Conservation (phyloP, 2,113 vertebrate species). For the Platycercus adscitus region DNA sequence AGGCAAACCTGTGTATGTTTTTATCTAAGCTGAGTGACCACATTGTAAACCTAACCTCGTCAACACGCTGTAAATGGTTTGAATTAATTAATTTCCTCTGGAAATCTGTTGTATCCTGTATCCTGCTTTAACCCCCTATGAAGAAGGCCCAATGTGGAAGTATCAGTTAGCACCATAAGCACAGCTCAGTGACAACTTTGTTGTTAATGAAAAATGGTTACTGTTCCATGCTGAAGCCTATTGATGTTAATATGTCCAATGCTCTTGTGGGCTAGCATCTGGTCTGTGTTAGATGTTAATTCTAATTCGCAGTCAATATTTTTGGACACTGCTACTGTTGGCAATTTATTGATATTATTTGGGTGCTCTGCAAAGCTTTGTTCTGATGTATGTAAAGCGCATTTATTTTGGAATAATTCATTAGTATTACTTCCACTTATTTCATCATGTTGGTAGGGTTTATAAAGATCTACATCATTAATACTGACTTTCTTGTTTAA, state of each 20-base stretch:
- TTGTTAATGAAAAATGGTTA: slow-evolving; percentile 86
- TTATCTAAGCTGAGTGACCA: slow-evolving; percentile 58
- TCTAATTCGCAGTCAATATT: slow-evolving; percentile 72
- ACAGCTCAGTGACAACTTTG: slow-evolving; percentile 76
- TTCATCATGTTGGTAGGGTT: neutral
- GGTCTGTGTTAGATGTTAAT: slow-evolving; percentile 81
- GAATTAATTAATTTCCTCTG: slow-evolving; percentile 86
- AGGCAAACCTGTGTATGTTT: slow-evolving; percentile 41
- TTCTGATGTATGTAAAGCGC: neutral
- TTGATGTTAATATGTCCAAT: slow-evolving; percentile 79
- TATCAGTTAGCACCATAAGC: slow-evolving; percentile 77
- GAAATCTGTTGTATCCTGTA: slow-evolving; percentile 80
- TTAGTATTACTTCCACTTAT: neutral
- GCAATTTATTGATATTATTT: slow-evolving; percentile 44
- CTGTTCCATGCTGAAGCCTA: slow-evolving; percentile 79
- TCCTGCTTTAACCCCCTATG: slow-evolving; percentile 70
- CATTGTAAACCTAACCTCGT: slow-evolving; percentile 61
- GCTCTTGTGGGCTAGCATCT: slow-evolving; percentile 81
- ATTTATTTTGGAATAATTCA: neutral
- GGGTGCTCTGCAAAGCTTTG: slow-evolving; percentile 31
- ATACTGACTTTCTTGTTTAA: neutral
- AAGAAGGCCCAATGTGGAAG: slow-evolving; percentile 69
- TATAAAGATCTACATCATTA: neutral
- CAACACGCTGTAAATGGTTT: slow-evolving; percentile 69
- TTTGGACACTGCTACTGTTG: slow-evolving; percentile 61